Evolutionary conservation across 2,888 invertebrate genomes (phyloP), one percentile per base, ranked within the genome.

Genomic region (Philereme vetulata): DNA sequence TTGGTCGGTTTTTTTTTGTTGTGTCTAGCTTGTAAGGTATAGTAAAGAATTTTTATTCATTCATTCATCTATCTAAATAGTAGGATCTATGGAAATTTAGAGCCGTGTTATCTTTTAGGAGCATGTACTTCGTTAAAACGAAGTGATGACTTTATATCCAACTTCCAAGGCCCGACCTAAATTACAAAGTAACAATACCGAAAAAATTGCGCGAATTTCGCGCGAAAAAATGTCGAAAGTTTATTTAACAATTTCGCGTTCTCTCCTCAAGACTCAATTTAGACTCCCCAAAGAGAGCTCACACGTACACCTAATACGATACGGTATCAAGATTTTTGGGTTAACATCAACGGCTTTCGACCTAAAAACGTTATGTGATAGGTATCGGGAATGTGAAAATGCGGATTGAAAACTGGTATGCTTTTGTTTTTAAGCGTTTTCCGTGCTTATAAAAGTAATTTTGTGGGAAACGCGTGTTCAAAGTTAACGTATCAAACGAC

Each of bases 201-300:
- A 51, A 43, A 57, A 51, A 47, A 8, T 35, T 50, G 2, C 8
- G 11, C 34, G 38, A 43, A 57, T 57, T 54, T 44, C 47, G 35
- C 43, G 10, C 58, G 48, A 40, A 45, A 53, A 47, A 51, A 51
- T 32, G 44, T 34, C 49, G 33, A 51, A 57, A 57, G 51, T 58
- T 57, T 58, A 58, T 62, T 59, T 66, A 62, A 68, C 62, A 65
- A 60, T 62, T 60, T 58, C 57, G 49, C 50, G 52, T 49, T 56
- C 51, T 56, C 54, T 56, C 56, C 59, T 59, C 40, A 11, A 54
- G 51, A 56, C 50, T 60, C 65, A 58, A 61, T 67, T 67, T 58
- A 10, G n/a, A 48, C 43, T 48, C 60, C 52, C 43, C n/a, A 9
- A 52, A 40, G 56, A 56, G 5, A 7, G 33, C 60, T 50, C 62